A percentile compares a stretch with the other conserved stretches of the same genome.
Evolutionary conservation across 2,888 invertebrate genomes (phyloP).

Genomic region (Synanthedon myopaeformis): DNA sequence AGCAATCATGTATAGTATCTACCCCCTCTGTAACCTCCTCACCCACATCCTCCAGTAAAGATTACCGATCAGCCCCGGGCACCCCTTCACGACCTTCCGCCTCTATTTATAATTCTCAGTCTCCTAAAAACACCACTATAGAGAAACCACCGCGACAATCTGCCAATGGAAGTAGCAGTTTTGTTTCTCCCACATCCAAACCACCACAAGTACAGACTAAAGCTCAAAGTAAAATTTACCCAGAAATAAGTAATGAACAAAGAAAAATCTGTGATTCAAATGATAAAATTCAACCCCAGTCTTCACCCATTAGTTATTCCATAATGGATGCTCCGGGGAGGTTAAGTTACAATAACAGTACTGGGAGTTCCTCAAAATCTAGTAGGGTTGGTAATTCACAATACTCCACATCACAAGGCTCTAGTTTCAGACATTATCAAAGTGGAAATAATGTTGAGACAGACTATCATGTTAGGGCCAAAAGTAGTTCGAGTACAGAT

Average conservation of each 20-base stretch:
- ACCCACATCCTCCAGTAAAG: slow-evolving; percentile 68
- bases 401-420: slow-evolving; percentile 60
- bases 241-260: slow-evolving; percentile 71
- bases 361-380: slow-evolving; percentile 60
- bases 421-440: slow-evolving; percentile 74
- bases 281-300: slow-evolving; percentile 69
- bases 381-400: slow-evolving; percentile 62
- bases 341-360: slow-evolving; percentile 71
- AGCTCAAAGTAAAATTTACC: slow-evolving; percentile 82
- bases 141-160: slow-evolving; percentile 46
- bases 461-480: slow-evolving; percentile 73
- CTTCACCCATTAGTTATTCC: slow-evolving; percentile 81
- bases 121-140: slow-evolving; percentile 44
- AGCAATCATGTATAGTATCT: slow-evolving; percentile 81
- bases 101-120: slow-evolving; percentile 52
- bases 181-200: slow-evolving; percentile 68
- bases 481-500: slow-evolving; percentile 73
- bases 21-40: slow-evolving; percentile 71
- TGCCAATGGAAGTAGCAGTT: slow-evolving; percentile 51
- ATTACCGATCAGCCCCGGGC: slow-evolving; percentile 73
- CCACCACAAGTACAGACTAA: slow-evolving; percentile 76
- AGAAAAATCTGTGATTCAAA: slow-evolving; percentile 69
- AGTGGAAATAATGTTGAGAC: slow-evolving; percentile 71
- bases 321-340: slow-evolving; percentile 78
- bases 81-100: slow-evolving; percentile 55